Base-by-base conservation (phyloP, 2,113 vertebrate genomes). In the Corynorhinus townsendii region DNA sequence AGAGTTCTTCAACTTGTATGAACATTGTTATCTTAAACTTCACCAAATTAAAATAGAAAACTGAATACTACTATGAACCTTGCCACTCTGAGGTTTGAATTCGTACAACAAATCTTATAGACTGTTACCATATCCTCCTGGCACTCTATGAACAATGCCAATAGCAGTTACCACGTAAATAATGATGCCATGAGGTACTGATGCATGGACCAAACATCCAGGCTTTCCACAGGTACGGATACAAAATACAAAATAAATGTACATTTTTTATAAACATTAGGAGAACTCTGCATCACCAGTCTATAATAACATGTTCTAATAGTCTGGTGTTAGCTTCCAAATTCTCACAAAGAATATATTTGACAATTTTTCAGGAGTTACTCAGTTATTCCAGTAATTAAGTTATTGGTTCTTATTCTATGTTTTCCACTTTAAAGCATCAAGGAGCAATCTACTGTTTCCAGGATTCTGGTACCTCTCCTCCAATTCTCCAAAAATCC, bases 301-400 rank as follows among this genome's bases (percentile, higher is more conserved):
- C 22, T 82, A 22, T 15, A 72, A 56, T 38, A 62, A 15, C 17
- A 86, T 52, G 15, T 62, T 66, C 54, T 47, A 80, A 28, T 20
- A 69, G 49, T 47, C 9, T 28, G 66, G 35, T 30, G 11, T 64
- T 77, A 11, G 11, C 30, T 26, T 84, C 82, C 72, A 91, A 43
- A 80, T 92, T 88, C 52, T 91, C 14, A 82, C 35, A 77, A 76
- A 69, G 3, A 82, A 59, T 54, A 85, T n/a, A 64, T 49, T 66
- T 95, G 54, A 64, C 9, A 33, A 24, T 62, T 95, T 85, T 92
- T 92, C 77, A 82, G 35, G 19, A 77, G 28, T 76, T 90, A 90
- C 64, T 82, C 45, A 85, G 2, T 64, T 83, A 54, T 43, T 91
- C 45, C 26, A 90, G 6, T 43, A 86, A 91, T 28, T 47, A 86